Evolutionary conservation across 2,113 vertebrate species (phyloP).

Genomic region (Hiodon tergisus): DNA sequence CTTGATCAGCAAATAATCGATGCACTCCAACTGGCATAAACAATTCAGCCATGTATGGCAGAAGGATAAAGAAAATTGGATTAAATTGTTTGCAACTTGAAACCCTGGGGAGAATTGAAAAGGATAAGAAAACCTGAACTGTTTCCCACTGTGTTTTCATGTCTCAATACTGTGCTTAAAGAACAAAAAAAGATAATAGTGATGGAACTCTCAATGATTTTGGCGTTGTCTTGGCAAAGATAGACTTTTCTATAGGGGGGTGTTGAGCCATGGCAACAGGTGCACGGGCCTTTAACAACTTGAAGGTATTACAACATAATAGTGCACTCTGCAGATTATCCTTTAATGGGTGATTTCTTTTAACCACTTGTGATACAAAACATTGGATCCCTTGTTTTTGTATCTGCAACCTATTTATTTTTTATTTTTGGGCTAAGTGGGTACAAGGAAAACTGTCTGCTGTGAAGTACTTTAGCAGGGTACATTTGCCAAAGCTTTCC

Average conservation of each 20-base stretch:
- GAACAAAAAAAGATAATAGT: background rate
- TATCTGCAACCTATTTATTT: background rate
- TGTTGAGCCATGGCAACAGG: conserved; percentile 33
- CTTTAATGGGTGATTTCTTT: conserved; percentile 37
- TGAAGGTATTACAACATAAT: conserved; percentile 22
- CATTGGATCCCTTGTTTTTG: background rate
- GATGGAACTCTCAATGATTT: background rate
- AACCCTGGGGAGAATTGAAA: background rate
- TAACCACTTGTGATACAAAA: conserved; percentile 24
- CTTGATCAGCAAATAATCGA: too few relatives aligned
- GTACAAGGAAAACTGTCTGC: too few relatives aligned
- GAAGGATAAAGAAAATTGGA: background rate
- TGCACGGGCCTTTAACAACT: conserved; percentile 23
- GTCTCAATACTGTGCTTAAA: background rate
- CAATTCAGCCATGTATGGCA: background rate
- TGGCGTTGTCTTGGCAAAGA: background rate
- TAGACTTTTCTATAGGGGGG: conserved; percentile 17
- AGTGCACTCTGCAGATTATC: conserved; percentile 34
- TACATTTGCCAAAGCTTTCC: too few relatives aligned
- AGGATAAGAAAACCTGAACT: background rate
- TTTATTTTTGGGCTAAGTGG: too few relatives aligned
- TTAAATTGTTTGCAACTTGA: background rate
- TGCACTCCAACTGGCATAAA: background rate
- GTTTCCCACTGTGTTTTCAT: background rate
- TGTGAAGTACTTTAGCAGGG: too few relatives aligned